Evolutionary conservation across 2,113 vertebrate species (phyloP).

Genomic region (Anoura caudifer): DNA sequence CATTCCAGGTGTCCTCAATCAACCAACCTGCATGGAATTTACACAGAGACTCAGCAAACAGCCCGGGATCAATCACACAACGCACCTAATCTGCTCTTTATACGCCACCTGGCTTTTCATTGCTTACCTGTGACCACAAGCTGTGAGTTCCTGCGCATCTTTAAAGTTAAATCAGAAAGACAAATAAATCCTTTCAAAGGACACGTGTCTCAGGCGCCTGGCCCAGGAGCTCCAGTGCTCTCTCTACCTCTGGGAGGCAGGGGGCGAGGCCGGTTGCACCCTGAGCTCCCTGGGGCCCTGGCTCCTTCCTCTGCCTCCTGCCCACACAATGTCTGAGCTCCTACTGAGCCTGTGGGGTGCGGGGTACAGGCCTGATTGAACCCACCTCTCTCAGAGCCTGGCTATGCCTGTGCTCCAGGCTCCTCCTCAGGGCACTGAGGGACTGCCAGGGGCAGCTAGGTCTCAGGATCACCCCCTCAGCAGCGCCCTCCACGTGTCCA

Average conservation of each 20-base stretch:
- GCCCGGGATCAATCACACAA: rapidly evolving
- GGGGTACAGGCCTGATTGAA: background rate
- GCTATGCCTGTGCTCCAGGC: background rate
- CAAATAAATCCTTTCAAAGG: background rate
- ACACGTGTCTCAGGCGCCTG: background rate
- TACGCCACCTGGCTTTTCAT: background rate
- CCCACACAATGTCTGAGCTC: background rate
- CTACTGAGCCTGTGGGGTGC: background rate
- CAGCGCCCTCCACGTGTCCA: rapidly evolving
- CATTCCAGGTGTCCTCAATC: background rate
- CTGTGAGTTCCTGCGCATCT: background rate
- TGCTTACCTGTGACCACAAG: background rate
- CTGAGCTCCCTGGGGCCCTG: background rate
- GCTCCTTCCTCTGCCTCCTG: background rate
- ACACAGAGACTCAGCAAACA: background rate
- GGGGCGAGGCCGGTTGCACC: background rate
- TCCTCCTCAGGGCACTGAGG: background rate
- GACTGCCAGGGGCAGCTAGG: background rate
- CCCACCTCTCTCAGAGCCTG: background rate
- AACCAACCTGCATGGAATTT: background rate
- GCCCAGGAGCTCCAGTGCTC: background rate
- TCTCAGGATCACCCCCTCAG: background rate
- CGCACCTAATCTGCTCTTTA: background rate
- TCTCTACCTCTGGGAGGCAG: background rate
- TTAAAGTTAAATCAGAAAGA: background rate